phyloP scores from a whole-genome alignment of 1,140 invertebrate species.

The Drosophila nebulosa region DNA sequence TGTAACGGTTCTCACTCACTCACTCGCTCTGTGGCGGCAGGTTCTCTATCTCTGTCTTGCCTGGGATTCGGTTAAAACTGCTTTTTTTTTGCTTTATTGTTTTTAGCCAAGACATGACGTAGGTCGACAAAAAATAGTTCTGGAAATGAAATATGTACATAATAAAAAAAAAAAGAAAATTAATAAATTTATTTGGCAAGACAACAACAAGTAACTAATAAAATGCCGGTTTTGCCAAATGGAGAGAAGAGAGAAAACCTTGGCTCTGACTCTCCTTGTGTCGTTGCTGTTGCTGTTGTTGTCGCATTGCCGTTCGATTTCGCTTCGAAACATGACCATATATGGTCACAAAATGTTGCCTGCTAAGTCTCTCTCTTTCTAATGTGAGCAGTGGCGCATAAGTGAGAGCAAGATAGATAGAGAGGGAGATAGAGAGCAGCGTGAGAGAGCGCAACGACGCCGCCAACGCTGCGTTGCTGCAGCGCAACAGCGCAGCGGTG shows the following conservation, averaged over 20 bases:
- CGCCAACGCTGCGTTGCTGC: slow-evolving; percentile 31
- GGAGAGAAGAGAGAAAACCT: slow-evolving; percentile 15
- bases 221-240: not conserved
- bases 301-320: not conserved
- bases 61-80: not conserved
- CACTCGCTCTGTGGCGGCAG: not conserved
- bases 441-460: slow-evolving; percentile 9
- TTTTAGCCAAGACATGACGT: not conserved
- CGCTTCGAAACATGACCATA: slow-evolving; percentile 79
- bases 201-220: slow-evolving; percentile 1
- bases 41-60: not conserved
- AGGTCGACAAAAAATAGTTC: slow-evolving; percentile 1
- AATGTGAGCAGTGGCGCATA: slow-evolving; percentile 21
- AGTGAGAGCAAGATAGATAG: slow-evolving; percentile 23
- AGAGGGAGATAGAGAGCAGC: slow-evolving; percentile 1
- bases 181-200: slow-evolving; percentile 2
- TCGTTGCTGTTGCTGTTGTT: not conserved
- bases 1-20: slow-evolving; percentile 20
- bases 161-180: not conserved
- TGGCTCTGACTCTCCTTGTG: slow-evolving; percentile 27
- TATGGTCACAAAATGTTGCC: slow-evolving; percentile 80
- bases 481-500: slow-evolving; percentile 26
- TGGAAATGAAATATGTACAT: not conserved
- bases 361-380: slow-evolving; percentile 54
- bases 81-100: not conserved